phyloP scores from a whole-genome alignment of 2,113 vertebrate genomes.

The Porphyrio hochstetteri region DNA sequence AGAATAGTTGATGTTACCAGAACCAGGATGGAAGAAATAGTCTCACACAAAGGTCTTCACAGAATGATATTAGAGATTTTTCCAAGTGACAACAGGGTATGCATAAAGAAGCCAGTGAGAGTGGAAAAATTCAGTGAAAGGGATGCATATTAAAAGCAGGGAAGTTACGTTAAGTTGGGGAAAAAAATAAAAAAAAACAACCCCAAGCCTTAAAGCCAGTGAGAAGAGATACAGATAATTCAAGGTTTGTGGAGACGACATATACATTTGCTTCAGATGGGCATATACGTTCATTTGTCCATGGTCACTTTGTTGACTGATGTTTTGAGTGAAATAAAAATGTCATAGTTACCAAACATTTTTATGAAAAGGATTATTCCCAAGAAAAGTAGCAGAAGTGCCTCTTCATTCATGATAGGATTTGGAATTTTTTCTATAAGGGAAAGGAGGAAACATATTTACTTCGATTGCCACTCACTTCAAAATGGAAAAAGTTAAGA shows the following conservation, averaged over 20 bases:
- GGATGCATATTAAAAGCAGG: neutral
- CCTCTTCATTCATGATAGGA: neutral
- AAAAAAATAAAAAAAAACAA: too few species aligned
- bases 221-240: neutral
- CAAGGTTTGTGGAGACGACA: accelerated
- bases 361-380: neutral
- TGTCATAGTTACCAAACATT: neutral
- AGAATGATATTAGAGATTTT: neutral
- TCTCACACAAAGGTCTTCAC: neutral
- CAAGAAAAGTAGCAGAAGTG: neutral
- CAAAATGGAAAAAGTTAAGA: neutral
- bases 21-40: neutral
- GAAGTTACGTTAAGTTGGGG: accelerated
- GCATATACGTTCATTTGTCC: neutral
- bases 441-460: neutral
- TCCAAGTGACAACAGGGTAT: neutral
- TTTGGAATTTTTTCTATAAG: neutral
- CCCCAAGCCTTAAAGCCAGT: neutral
- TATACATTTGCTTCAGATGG: neutral
- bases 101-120: neutral
- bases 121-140: neutral
- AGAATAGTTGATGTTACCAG: neutral
- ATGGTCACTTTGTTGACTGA: neutral
- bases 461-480: neutral
- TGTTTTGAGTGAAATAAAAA: neutral